A percentile compares a stretch with the other conserved stretches of the same genome.
Conservation (phyloP, 2,888 invertebrate species). For the Nyleta sp. region DNA sequence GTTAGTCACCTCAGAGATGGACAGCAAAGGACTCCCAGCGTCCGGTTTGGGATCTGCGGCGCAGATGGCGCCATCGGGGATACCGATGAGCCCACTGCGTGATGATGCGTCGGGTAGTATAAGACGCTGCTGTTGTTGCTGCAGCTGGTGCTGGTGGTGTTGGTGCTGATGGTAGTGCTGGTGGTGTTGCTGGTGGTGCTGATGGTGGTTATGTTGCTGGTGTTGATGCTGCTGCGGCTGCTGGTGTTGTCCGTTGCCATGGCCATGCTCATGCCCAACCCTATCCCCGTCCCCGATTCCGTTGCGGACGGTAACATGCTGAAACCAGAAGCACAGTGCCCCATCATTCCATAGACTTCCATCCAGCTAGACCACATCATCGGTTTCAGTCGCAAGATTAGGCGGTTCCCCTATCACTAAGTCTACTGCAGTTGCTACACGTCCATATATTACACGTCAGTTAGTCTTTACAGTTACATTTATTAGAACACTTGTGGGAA, state of each 20-base stretch:
- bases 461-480: too few species aligned
- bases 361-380: not conserved
- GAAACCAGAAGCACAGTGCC: conserved; percentile 77
- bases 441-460: too few species aligned
- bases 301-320: conserved; percentile 80
- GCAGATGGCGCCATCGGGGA: conserved; percentile 81
- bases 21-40: conserved; percentile 88
- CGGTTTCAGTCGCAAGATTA: too few species aligned
- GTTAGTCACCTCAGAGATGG: conserved; percentile 91
- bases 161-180: conserved; percentile 72
- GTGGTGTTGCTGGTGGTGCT: conserved; percentile 77
- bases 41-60: conserved; percentile 83
- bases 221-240: conserved; percentile 61
- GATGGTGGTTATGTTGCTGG: conserved; percentile 73
- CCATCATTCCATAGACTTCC: conserved; percentile 51
- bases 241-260: conserved; percentile 73
- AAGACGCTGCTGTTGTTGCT: conserved; percentile 80
- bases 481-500: too few species aligned
- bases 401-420: too few species aligned
- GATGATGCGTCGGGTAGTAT: conserved; percentile 82
- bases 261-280: conserved; percentile 70
- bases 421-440: too few species aligned
- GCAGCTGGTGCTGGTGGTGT: conserved; percentile 70
- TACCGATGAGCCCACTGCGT: conserved; percentile 74
- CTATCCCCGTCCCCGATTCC: conserved; percentile 75